phyloP scores from a whole-genome alignment of 92 coral and sea anemone species.

The Epizoanthus scotinus region DNA sequence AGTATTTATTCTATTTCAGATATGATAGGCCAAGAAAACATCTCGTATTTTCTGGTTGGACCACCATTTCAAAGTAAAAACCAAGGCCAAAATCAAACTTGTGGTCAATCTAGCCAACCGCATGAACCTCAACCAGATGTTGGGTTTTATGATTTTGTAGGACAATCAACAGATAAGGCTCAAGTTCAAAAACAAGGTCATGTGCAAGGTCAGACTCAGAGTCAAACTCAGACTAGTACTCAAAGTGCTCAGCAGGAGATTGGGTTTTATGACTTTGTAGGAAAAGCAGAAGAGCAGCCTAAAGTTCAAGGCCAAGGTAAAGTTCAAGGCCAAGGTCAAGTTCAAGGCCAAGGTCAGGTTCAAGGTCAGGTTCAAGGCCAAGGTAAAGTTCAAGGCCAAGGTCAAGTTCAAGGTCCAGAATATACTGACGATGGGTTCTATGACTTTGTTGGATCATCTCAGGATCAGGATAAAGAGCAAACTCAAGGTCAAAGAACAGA shows the following conservation, averaged over 20 bases:
- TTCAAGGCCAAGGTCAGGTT: background rate
- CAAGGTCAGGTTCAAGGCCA: background rate
- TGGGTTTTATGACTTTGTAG: slow-evolving; percentile 23
- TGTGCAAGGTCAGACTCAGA: background rate
- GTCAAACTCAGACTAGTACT: background rate
- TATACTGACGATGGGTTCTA: slow-evolving; percentile 29
- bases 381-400: too few relatives aligned
- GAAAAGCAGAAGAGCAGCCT: background rate
- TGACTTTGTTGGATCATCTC: slow-evolving; percentile 40
- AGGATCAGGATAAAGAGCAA: background rate
- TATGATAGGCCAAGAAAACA: slow-evolving; percentile 54
- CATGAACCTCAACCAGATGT: background rate
- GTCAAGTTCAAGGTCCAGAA: background rate
- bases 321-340: slow-evolving; percentile 2
- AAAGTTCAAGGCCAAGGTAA: too few relatives aligned
- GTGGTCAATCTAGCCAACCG: background rate
- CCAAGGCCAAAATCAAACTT: background rate
- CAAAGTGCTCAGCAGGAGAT: background rate
- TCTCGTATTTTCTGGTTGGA: slow-evolving; percentile 6
- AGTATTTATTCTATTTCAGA: slow-evolving; percentile 33
- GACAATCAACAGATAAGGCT: background rate
- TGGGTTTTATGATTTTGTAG: slow-evolving; percentile 28
- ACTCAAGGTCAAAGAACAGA: slow-evolving; percentile 6
- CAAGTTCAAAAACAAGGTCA: background rate
- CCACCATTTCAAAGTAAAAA: slow-evolving; percentile 2